These are phyloP conservation scores for Piscicola geometra DNA, from an alignment of 2,888 invertebrate genomes.

Conservation along the genomic window DNA sequence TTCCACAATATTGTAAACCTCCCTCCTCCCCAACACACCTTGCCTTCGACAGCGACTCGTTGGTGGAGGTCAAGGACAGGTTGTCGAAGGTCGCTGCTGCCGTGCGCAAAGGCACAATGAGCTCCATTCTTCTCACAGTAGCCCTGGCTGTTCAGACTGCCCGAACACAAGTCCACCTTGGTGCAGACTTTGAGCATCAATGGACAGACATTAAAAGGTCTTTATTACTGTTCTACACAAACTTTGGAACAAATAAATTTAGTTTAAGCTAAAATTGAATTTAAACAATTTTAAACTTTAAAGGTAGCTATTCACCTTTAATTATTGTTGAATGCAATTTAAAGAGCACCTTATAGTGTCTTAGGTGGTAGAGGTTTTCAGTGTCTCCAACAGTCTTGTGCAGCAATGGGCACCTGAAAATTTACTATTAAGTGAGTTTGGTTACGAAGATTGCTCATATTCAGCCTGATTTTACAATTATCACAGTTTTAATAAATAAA, in stretches of 20 bases:
- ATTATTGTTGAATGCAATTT: too few relatives aligned
- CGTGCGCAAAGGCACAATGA: conserved; percentile 98
- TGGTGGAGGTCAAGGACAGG: conserved; percentile 88
- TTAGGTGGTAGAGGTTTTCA: conserved; percentile 91
- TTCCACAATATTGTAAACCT: too few relatives aligned
- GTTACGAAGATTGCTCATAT: too few relatives aligned
- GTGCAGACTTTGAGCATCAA: too few relatives aligned
- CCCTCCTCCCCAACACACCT: background rate
- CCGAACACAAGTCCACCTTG: conserved; percentile 93
- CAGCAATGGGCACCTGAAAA: conserved; percentile 79
- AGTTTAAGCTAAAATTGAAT: too few relatives aligned
- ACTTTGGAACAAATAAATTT: too few relatives aligned
- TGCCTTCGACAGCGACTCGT: conserved; percentile 44
- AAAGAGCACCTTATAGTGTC: conserved; percentile 83
- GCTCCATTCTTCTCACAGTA: conserved; percentile 93
- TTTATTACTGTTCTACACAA: too few relatives aligned
- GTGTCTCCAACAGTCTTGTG: conserved; percentile 98
- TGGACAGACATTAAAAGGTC: too few relatives aligned
- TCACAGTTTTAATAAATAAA: background rate
- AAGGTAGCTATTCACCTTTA: too few relatives aligned
- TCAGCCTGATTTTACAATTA: too few relatives aligned
- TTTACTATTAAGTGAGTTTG: too few relatives aligned
- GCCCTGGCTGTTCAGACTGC: conserved; percentile 91
- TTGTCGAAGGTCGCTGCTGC: conserved; percentile 86
- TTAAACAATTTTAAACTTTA: too few relatives aligned